These are phyloP conservation scores for Apodemus sylvaticus DNA, from an alignment of 2,113 vertebrate genomes.

Conservation along the genomic window DNA sequence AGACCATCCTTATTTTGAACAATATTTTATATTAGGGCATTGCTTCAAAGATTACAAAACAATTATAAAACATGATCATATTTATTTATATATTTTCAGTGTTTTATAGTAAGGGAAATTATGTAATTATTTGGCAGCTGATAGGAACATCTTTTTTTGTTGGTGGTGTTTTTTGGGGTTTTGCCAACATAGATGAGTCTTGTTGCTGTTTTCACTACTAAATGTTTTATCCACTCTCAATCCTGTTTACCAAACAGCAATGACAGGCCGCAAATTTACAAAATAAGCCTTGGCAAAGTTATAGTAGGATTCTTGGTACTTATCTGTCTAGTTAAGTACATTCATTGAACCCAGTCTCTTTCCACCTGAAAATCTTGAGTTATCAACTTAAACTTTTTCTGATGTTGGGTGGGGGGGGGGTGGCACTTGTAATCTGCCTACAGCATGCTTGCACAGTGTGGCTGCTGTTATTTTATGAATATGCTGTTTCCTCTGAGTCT, in stretches of 20 bases:
- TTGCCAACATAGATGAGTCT: conserved; percentile 18
- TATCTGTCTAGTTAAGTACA: not conserved
- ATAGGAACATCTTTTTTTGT: not conserved
- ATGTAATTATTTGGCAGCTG: conserved; percentile 27
- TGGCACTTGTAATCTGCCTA: not conserved
- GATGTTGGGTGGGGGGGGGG: not conserved
- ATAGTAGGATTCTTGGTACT: not conserved
- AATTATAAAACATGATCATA: not conserved
- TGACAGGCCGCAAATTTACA: not conserved
- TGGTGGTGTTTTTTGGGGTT: not conserved
- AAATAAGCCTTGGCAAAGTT: conserved; percentile 13
- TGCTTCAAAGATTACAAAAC: conserved; percentile 8
- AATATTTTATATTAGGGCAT: conserved; percentile 31
- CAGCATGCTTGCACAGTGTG: not conserved
- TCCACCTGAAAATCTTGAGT: conserved; percentile 15
- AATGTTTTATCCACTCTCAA: not conserved
- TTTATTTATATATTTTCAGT: conserved; percentile 36
- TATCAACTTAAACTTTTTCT: not conserved
- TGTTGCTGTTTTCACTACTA: not conserved
- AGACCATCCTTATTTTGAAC: conserved; percentile 9
- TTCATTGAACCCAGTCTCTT: not conserved
- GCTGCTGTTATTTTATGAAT: not conserved
- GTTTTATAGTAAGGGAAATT: conserved; percentile 51
- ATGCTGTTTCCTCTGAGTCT: not conserved
- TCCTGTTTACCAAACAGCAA: conserved; percentile 13